Base-by-base conservation (phyloP, 2,888 invertebrate species). In the Phasia obesa region DNA sequence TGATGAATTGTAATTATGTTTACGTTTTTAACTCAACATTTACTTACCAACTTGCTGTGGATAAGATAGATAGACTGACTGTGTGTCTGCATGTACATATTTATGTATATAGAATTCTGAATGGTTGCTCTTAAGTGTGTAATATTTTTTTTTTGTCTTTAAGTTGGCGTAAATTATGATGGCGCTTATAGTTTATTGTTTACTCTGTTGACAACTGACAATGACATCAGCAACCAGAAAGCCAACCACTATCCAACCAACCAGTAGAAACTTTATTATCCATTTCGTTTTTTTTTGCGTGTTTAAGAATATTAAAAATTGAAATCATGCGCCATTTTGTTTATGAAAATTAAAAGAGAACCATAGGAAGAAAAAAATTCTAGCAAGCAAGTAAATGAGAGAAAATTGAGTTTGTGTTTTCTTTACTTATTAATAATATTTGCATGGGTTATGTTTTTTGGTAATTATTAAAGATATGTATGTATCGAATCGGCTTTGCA, bases 1-100 rank as follows among this genome's bases (percentile, higher is more conserved):
- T 59, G 83, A 75, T 83, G 75, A 79, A 83, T 79, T 79, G 70
- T 79, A 83, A 83, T 83, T 79, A 79, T 83, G 75, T 76, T 83
- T 79, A 79, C 60, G 67, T 79, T 83, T 83, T 70, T 67, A 71
- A 62, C 75, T 83, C 60, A 62, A 62, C 71, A 73, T 77, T 73
- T 77, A 76, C 76, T 76, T 76, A 67, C 60, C 53, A 44, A 74
- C 70, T 75, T 78, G 42, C 42, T 31, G 15, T 23, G 67, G 67
- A 74, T 69, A 71, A 80, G 73, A 80, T 69, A 79, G 42, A n/a
- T 4, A 38, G 21, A 17, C n/a, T 2, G 49, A 15, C 25, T 35
- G 23, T 44, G n/a, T 23, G 27, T 35, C n/a, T 69, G 67, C 35
- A 38, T 75, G 38, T 65, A 55, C 57, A 42, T 67, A 31, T 15